Conservation (phyloP, 2,797 vertebrate genomes). For the Lepus townsendii region DNA sequence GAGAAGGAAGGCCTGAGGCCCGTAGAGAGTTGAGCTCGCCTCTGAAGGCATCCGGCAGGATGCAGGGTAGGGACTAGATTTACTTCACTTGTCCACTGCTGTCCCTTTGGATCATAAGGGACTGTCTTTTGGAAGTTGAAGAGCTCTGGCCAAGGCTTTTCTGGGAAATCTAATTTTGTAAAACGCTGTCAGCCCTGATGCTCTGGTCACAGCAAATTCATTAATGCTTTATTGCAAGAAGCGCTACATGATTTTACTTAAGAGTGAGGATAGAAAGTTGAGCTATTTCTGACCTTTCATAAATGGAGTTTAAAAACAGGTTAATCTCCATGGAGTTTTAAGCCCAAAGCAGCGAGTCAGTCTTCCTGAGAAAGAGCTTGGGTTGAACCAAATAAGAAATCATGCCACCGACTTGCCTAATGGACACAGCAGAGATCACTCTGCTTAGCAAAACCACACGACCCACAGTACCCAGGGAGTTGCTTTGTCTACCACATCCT, state of each 20-base stretch:
- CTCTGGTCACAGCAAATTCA: constrained; percentile 17
- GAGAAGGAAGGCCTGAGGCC: neutral
- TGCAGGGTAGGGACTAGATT: neutral
- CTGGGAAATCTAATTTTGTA: constrained; percentile 48
- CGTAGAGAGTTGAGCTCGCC: neutral
- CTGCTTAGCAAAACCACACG: neutral
- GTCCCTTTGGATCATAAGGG: neutral
- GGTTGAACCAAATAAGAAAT: constrained; percentile 5
- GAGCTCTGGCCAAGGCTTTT: constrained; percentile 16
- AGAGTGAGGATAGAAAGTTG: neutral
- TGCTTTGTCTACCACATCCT: neutral
- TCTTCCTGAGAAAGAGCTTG: constrained; percentile 23
- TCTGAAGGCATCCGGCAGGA: neutral
- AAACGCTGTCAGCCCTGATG: neutral
- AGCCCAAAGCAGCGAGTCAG: constrained; percentile 12
- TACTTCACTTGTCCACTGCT: neutral
- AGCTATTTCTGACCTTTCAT: constrained; percentile 60
- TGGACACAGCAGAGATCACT: neutral
- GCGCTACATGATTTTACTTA: constrained; percentile 25
- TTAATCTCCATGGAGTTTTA: constrained; percentile 53
- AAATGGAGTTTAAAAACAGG: constrained; percentile 60
- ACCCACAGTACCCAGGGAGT: neutral
- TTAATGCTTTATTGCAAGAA: constrained; percentile 27
- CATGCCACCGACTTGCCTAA: neutral
- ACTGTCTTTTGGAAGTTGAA: neutral